Evolutionary conservation across 2,113 vertebrate genomes (phyloP), one percentile per base, ranked within the genome.

Genomic region (Andinoacara biseriatus): DNA sequence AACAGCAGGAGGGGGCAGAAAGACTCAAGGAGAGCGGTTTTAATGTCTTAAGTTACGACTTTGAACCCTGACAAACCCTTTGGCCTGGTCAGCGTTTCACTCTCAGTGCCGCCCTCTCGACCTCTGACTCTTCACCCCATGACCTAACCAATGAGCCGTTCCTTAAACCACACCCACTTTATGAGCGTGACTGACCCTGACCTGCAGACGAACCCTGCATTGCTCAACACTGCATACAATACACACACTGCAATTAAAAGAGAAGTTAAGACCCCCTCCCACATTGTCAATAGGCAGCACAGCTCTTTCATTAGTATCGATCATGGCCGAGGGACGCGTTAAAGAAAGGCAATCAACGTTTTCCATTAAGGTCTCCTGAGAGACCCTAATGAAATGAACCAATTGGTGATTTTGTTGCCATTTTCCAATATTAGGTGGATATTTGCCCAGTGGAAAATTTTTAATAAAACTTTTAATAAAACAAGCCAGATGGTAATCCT

Each of bases 171-270:
- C 91, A 38, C 90, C 90, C 76, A 80, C 40, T 93, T 90, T 93
- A 89, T 78, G 84, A 92, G 89, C 80, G 63, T 93, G 90, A 93
- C 92, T 82, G 90, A 93, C 93, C 89, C 90, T 93, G 92, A 95
- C 91, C 93, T 85, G 38, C 4, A 56, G 18, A 69, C 90, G 92
- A 95, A 94, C 93, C 81, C 84, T 5, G 10, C 80, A 26, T 80
- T 86, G 82, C 86, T 83, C 65, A 76, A 88, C 63, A 85, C 15
- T 60, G 31, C 63, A 86, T 29, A 76, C 74, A 65, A 75, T 58
- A 58, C 63, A 74, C 49, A 58, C 35, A 43, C 57, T 40, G 61
- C 76, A 61, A 86, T 83, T 74, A 89, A 82, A 59, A 74, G 40
- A 52, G 46, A n/a, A 52, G 69, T 58, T 33, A 80, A 86, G 83